Evolutionary conservation across 2,888 invertebrate genomes (phyloP).

Genomic region (Biston betularia): DNA sequence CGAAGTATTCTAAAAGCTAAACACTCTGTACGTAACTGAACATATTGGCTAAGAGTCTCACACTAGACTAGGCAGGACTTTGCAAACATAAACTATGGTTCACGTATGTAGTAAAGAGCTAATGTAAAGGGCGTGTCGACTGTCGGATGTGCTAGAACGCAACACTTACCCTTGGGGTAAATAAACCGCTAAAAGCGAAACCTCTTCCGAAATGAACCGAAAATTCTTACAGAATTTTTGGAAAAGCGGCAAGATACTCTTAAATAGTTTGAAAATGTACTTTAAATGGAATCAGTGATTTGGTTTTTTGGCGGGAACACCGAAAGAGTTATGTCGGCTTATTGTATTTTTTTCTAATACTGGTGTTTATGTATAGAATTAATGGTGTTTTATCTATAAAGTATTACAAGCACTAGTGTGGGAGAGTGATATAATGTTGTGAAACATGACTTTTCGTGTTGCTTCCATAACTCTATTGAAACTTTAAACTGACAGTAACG

Average conservation of each 20-base stretch:
- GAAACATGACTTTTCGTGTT: too few species aligned
- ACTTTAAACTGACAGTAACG: too few species aligned
- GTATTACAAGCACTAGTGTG: too few species aligned
- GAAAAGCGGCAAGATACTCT: slow-evolving; percentile 1
- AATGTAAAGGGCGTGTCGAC: slow-evolving; percentile 62
- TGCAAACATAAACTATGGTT: slow-evolving; percentile 7
- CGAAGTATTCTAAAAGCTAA: neutral
- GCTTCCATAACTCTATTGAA: too few species aligned
- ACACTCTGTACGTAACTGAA: neutral
- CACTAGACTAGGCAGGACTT: neutral
- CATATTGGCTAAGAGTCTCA: neutral
- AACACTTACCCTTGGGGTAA: slow-evolving; percentile 52
- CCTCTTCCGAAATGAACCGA: slow-evolving; percentile 51
- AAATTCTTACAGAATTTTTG: slow-evolving; percentile 20
- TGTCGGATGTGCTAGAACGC: slow-evolving; percentile 56
- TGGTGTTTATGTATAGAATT: too few species aligned
- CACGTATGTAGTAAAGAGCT: slow-evolving; percentile 40
- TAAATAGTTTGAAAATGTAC: slow-evolving; percentile 7
- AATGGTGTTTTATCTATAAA: too few species aligned
- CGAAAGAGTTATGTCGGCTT: too few species aligned
- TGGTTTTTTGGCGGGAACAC: too few species aligned
- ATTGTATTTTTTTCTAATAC: too few species aligned
- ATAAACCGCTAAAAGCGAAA: slow-evolving; percentile 54
- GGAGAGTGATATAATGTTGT: too few species aligned
- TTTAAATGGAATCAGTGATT: neutral